These are phyloP conservation scores for Chymomyza costata DNA, from an alignment of 1,140 invertebrate genomes.

Conservation along the genomic window DNA sequence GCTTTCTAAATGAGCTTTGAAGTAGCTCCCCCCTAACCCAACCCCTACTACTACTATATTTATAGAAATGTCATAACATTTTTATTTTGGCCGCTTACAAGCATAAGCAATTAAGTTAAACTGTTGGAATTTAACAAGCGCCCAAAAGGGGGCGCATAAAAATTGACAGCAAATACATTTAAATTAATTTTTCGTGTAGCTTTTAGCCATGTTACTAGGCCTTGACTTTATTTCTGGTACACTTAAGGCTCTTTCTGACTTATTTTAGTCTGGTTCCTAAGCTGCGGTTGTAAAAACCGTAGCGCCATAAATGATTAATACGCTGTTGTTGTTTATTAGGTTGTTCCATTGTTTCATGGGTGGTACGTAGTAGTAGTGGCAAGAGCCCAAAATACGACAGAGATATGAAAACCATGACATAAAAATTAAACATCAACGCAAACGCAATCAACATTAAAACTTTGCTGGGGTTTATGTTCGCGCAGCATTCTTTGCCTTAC, in stretches of 20 bases:
- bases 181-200: constrained; percentile 45
- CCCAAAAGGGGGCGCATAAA: constrained; percentile 37
- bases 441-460: constrained; percentile 71
- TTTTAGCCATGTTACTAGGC: no score
- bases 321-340: no score
- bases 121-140: constrained; percentile 44
- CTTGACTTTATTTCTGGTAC: no score
- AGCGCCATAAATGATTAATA: constrained; percentile 57
- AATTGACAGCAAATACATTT: constrained; percentile 58
- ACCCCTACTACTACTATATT: constrained; percentile 20
- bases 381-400: constrained; percentile 25
- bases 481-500: neutral
- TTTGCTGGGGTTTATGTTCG: constrained; percentile 35
- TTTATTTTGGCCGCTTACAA: constrained; percentile 28
- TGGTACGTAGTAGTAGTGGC: no score
- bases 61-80: constrained; percentile 64
- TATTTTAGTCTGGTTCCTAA: constrained; percentile 18
- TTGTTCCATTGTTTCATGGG: constrained; percentile 22
- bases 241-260: constrained; percentile 34
- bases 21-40: neutral
- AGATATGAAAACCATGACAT: constrained; percentile 33
- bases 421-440: constrained; percentile 65
- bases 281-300: constrained; percentile 15
- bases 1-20: no score
- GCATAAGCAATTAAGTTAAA: constrained; percentile 59